Base-by-base conservation (phyloP, 2,888 invertebrate genomes). In the Holacanthella duospinosa region DNA sequence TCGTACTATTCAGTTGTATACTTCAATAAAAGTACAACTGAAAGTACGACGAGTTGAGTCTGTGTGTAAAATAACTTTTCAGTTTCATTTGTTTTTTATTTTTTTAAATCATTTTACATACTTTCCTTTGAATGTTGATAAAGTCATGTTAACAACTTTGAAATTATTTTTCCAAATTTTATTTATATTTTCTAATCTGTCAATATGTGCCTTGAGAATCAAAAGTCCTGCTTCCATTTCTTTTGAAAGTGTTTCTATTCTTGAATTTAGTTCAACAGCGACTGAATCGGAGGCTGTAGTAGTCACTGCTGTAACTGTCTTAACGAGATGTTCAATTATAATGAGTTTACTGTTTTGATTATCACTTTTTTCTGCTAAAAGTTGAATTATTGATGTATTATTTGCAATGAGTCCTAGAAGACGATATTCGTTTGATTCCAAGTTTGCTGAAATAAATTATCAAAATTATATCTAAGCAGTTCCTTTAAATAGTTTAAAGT, bases 91-190 rank as follows among this genome's bases (percentile, higher is more conserved):
- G n/a, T n/a, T n/a, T n/a, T n/a, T n/a, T n/a, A n/a, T n/a, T n/a
- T n/a, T n/a, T n/a, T n/a, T n/a, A n/a, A n/a, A n/a, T 21, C 36
- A 9, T 36, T 9, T 36, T 16, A 36, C 48, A 48, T 4, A 21
- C 19, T 48, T 21, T 48, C 12, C 48, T 48, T 21, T 48, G 48
- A 16, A 6, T 36, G 6, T 36, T 36, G 36, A 16, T 6, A 48
- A 21, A 48, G 48, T 48, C 4, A 16, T 48, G 21, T 21, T 48
- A 48, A 48, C 21, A n/a, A 48, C n/a, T 21, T 48, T 48, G 48
- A 48, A 48, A 48, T 48, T 48, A 48, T 48, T 48, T 21, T 21
- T 48, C 48, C 48, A 48, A 48, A 48, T 48, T 21, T 48, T 48
- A 21, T 48, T 48, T 21, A 21, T 21, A 21, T 48, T 48, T 21